These are phyloP conservation scores for Dryocosmus kuriphilus DNA, from an alignment of 2,888 invertebrate species.

Conservation along the genomic window DNA sequence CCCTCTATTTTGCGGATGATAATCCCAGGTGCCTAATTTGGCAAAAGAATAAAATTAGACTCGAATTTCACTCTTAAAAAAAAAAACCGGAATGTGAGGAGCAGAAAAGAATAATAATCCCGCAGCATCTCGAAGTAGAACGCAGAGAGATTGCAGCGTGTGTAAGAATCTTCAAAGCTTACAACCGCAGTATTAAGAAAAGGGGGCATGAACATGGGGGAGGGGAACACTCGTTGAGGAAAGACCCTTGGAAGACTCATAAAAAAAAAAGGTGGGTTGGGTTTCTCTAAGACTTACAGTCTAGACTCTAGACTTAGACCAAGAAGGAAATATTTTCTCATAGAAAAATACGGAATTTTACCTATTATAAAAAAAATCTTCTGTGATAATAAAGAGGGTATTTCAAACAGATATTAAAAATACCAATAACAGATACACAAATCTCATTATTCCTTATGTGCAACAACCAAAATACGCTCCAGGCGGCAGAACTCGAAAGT, in stretches of 20 bases:
- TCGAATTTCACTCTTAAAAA: neutral
- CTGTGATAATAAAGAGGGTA: neutral
- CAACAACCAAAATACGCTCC: neutral
- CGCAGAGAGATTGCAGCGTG: conserved; percentile 13
- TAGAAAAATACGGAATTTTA: neutral
- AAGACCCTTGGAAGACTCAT: neutral
- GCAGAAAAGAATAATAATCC: conserved; percentile 31
- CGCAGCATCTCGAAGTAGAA: conserved; percentile 33
- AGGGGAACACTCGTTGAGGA: conserved; percentile 20
- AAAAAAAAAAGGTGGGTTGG: neutral
- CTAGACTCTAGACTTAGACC: neutral
- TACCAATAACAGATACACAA: neutral
- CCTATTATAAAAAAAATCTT: neutral
- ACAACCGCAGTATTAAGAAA: conserved; percentile 26
- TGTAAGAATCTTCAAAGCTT: conserved; percentile 32
- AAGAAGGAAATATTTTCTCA: neutral
- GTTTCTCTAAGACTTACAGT: neutral
- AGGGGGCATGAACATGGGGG: conserved; percentile 12
- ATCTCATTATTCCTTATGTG: neutral
- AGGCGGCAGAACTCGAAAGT: neutral
- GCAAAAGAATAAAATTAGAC: conserved; percentile 6
- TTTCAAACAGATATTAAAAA: neutral
- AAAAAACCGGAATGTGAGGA: neutral
- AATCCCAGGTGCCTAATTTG: neutral
- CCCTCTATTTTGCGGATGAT: neutral